Evolutionary conservation across 2,888 invertebrate species (phyloP).

Genomic region (Matsumyia berberina): DNA sequence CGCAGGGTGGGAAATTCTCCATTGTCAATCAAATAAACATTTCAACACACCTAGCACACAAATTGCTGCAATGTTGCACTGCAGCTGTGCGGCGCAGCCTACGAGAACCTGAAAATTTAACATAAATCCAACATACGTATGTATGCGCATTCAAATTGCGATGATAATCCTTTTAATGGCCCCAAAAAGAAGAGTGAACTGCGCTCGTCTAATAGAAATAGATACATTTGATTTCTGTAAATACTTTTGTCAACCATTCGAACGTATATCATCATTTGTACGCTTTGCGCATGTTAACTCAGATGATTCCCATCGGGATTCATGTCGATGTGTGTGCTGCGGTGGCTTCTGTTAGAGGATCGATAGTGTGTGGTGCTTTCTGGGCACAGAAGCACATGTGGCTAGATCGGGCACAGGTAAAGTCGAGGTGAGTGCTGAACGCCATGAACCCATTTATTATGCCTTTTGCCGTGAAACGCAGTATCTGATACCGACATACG

Average conservation of each 20-base stretch:
- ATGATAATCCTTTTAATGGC: conserved; percentile 71
- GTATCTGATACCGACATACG: conserved; percentile 41
- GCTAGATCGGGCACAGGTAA: conserved; percentile 1
- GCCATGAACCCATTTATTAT: conserved; percentile 74
- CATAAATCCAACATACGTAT: conserved; percentile 61
- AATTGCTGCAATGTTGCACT: conserved; percentile 45
- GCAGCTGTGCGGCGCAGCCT: conserved; percentile 27
- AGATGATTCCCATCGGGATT: conserved; percentile 55
- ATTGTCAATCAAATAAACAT: conserved; percentile 70
- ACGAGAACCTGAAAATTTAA: conserved; percentile 42
- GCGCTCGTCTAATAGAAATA: conserved; percentile 62
- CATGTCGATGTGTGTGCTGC: conserved; percentile 35
- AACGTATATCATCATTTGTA: conserved; percentile 73
- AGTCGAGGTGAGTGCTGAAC: conserved; percentile 41
- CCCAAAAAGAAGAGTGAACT: conserved; percentile 32
- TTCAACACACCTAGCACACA: conserved; percentile 67
- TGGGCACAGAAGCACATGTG: conserved; percentile 27
- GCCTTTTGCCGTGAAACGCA: conserved; percentile 61
- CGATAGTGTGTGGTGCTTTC: conserved; percentile 40
- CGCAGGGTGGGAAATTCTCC: conserved; percentile 51
- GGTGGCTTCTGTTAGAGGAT: conserved; percentile 42
- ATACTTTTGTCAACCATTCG: conserved; percentile 66
- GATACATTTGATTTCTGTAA: conserved; percentile 68
- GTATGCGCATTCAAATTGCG: conserved; percentile 61
- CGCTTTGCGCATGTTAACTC: conserved; percentile 74